phyloP scores from a whole-genome alignment of 2,113 vertebrate species.

The Meriones unguiculatus region DNA sequence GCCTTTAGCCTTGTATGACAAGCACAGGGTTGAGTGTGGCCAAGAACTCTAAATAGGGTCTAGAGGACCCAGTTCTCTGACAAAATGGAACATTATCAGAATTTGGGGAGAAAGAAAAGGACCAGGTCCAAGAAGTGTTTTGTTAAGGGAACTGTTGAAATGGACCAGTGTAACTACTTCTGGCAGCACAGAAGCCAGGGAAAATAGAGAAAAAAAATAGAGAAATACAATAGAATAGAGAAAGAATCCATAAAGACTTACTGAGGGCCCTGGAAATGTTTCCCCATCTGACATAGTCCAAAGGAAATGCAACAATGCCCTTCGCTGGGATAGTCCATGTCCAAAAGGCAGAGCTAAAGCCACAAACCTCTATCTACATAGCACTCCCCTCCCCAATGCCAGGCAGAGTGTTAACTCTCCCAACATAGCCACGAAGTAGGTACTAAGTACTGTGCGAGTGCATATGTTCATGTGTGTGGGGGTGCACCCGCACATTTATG shows the following conservation, averaged over 20 bases:
- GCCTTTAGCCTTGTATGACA: not conserved
- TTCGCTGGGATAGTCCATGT: not conserved
- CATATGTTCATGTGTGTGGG: not conserved
- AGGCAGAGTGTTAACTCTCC: not conserved
- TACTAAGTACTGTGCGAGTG: too few species aligned
- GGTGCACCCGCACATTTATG: not conserved
- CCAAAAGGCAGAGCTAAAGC: not conserved
- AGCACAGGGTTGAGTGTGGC: too few species aligned
- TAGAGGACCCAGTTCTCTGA: not conserved
- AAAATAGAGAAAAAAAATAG: not conserved
- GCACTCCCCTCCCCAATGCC: not conserved
- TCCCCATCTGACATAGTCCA: rapidly evolving
- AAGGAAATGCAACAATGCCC: rapidly evolving
- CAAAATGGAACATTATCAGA: not conserved
- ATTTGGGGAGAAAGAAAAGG: not conserved
- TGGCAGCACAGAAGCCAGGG: not conserved
- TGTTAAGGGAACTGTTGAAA: not conserved
- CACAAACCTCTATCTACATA: too few species aligned
- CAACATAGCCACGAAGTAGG: not conserved
- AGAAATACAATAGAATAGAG: not conserved
- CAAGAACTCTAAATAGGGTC: not conserved
- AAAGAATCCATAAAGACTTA: rapidly evolving
- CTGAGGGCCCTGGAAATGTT: not conserved
- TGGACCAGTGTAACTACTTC: not conserved
- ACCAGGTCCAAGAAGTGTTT: too few species aligned